Percentiles rank a stretch among this genome's conserved stretches.
phyloP scores from a whole-genome alignment of 2,797 vertebrate species.

The Lithobates sylvaticus region DNA sequence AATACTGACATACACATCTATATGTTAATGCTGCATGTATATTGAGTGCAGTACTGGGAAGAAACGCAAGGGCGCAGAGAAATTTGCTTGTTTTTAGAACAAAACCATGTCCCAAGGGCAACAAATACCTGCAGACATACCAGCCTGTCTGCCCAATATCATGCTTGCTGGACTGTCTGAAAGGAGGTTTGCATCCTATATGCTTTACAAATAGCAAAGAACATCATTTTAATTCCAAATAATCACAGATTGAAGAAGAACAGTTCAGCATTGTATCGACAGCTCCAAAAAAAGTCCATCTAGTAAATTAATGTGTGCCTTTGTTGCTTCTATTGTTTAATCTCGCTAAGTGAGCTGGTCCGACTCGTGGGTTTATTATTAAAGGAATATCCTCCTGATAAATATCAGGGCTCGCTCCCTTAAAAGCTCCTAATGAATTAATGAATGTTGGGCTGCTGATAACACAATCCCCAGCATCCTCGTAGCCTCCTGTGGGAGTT shows the following conservation, averaged over 20 bases:
- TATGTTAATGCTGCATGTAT: too few relatives aligned
- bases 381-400: not conserved
- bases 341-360: not conserved
- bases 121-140: too few relatives aligned
- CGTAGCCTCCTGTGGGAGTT: not conserved
- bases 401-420: slow-evolving; percentile 4
- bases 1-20: too few relatives aligned
- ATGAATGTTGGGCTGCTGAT: slow-evolving; percentile 31
- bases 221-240: too few relatives aligned
- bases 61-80: too few relatives aligned
- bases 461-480: slow-evolving; percentile 9
- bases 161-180: too few relatives aligned
- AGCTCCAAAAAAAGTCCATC: not conserved
- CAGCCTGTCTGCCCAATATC: too few relatives aligned
- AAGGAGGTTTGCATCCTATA: too few relatives aligned
- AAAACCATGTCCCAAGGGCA: too few relatives aligned
- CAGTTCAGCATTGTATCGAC: not conserved
- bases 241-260: not conserved
- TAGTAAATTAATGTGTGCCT: not conserved
- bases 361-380: not conserved
- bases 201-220: too few relatives aligned
- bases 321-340: not conserved
- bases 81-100: too few relatives aligned
- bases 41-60: too few relatives aligned
- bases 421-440: slow-evolving; percentile 39